Percentiles rank a stretch among this genome's conserved stretches.
Conservation (phyloP, 2,113 vertebrate species). For the Arenaria interpres region DNA sequence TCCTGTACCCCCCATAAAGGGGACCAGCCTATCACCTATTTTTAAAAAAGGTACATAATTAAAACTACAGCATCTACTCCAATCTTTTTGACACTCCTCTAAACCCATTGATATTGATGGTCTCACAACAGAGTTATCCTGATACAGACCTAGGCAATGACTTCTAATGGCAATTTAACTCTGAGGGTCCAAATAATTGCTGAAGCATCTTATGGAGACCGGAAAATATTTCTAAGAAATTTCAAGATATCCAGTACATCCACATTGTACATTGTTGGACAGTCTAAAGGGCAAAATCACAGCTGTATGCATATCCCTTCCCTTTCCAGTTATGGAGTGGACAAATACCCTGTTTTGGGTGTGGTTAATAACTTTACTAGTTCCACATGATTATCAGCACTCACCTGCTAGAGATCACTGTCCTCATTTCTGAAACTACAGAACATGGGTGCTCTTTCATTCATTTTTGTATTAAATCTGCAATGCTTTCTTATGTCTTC, state of each 20-base stretch:
- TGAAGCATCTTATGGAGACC: background rate
- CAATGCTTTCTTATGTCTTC: background rate
- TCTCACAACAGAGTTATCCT: background rate
- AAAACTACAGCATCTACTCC: background rate
- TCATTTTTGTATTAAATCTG: background rate
- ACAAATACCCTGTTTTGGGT: background rate
- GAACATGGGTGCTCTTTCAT: background rate
- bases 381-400: background rate
- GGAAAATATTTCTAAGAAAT: background rate
- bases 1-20: background rate
- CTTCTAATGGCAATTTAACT: background rate
- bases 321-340: background rate
- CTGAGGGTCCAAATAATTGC: background rate
- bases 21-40: background rate
- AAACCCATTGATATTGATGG: background rate
- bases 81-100: background rate
- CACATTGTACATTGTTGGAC: accelerated
- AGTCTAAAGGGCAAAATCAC: background rate
- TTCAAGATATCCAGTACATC: background rate
- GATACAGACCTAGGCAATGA: background rate
- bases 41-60: background rate
- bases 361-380: background rate
- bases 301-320: background rate
- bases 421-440: background rate
- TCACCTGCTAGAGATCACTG: background rate